These are phyloP conservation scores for Scarus forsteni DNA, from an alignment of 2,797 vertebrate genomes.

Conservation along the genomic window DNA sequence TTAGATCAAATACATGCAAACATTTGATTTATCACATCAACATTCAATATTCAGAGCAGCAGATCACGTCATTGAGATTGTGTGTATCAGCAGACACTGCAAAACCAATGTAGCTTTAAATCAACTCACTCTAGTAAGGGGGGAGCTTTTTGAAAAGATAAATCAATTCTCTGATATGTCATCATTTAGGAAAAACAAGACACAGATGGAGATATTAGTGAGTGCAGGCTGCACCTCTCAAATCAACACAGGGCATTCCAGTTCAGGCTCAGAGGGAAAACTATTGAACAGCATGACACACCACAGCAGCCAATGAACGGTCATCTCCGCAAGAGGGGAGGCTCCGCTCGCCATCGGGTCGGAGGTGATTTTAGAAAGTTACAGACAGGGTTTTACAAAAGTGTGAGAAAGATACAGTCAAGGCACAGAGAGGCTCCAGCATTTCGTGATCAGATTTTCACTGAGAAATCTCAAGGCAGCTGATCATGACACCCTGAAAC, in stretches of 20 bases:
- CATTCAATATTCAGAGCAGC: slow-evolving; percentile 42
- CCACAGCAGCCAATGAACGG: slow-evolving; percentile 89
- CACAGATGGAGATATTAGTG: slow-evolving; percentile 74
- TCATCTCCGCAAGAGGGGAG: slow-evolving; percentile 60
- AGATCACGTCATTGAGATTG: slow-evolving; percentile 58
- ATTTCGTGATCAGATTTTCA: slow-evolving; percentile 58
- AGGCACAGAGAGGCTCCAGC: slow-evolving; percentile 71
- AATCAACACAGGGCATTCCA: slow-evolving; percentile 66
- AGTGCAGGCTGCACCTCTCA: slow-evolving; percentile 63
- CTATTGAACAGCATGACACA: slow-evolving; percentile 98
- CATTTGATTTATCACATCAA: slow-evolving; percentile 56
- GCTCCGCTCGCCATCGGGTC: slow-evolving; percentile 54
- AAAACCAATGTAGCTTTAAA: slow-evolving; percentile 35
- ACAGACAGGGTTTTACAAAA: slow-evolving; percentile 63
- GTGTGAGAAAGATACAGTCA: slow-evolving; percentile 59
- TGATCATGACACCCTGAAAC: slow-evolving; percentile 59
- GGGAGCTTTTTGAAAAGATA: slow-evolving; percentile 70
- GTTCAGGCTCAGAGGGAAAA: slow-evolving; percentile 71
- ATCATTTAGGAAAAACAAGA: slow-evolving; percentile 67
- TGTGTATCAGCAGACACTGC: slow-evolving; percentile 53
- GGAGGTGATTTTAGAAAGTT: slow-evolving; percentile 52
- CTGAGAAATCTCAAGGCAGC: slow-evolving; percentile 39
- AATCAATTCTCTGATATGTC: slow-evolving; percentile 70
- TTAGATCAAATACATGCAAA: slow-evolving; percentile 65
- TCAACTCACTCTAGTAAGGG: slow-evolving; percentile 63